Conservation (phyloP, 2,888 invertebrate genomes). For the Andrena trimmerana region DNA sequence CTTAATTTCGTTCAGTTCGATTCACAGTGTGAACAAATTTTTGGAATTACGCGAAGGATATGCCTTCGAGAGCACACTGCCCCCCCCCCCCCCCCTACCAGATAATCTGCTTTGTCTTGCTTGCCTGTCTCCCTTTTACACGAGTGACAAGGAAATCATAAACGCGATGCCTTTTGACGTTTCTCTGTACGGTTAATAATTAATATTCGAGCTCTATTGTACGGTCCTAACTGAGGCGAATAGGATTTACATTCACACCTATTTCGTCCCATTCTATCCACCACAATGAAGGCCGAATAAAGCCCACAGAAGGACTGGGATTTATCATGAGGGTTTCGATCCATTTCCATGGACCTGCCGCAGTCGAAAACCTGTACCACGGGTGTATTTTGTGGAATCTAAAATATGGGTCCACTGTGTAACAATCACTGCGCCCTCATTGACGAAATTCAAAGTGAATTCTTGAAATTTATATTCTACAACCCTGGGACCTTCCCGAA, state of each 20-base stretch:
- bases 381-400: not conserved
- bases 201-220: not conserved
- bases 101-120: not conserved
- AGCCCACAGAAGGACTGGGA: not conserved
- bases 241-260: constrained; percentile 3
- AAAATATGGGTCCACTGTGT: constrained; percentile 47
- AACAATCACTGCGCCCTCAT: constrained; percentile 14
- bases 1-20: not conserved
- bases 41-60: not conserved
- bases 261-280: not conserved
- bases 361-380: not conserved
- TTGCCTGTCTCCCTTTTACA: constrained; percentile 1
- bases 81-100: not conserved
- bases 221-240: not conserved
- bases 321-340: constrained; percentile 11
- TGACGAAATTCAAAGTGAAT: not conserved
- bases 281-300: constrained; percentile 6
- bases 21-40: not conserved
- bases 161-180: constrained; percentile 1
- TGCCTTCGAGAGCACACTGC: not conserved
- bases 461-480: not conserved
- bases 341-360: constrained; percentile 15
- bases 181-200: not conserved
- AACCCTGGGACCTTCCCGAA: not conserved
- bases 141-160: not conserved